Evolutionary conservation across 2,888 invertebrate species (phyloP).

Genomic region (Polymixis lichenea): DNA sequence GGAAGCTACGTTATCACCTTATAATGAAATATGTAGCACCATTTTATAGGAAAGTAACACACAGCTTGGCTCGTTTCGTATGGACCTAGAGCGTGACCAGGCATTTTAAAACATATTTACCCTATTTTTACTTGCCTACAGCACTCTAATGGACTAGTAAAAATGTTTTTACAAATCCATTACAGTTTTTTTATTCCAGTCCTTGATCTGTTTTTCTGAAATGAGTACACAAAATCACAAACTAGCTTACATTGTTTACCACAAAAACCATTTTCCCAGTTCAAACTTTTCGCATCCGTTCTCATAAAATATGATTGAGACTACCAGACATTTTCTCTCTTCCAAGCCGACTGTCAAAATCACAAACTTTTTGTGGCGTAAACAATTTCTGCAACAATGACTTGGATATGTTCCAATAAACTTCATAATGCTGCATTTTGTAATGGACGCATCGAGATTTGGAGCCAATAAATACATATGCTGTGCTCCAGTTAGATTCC

Average conservation of each 20-base stretch:
- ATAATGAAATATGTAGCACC: conserved; percentile 13
- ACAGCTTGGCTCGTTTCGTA: conserved; percentile 35
- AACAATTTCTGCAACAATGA: conserved; percentile 39
- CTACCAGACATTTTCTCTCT: conserved; percentile 29
- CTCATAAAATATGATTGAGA: conserved; percentile 50
- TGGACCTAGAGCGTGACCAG: conserved; percentile 52
- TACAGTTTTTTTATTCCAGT: conserved; percentile 7
- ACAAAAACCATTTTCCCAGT: conserved; percentile 16
- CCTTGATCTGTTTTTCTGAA: conserved; percentile 9
- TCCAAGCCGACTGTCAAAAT: conserved; percentile 32
- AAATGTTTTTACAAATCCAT: too few species aligned
- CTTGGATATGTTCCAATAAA: conserved; percentile 75
- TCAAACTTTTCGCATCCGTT: conserved; percentile 44
- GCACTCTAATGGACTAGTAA: too few species aligned
- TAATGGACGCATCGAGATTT: conserved; percentile 72
- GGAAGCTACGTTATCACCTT: conserved; percentile 15
- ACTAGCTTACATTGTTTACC: conserved; percentile 36
- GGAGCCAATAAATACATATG: conserved; percentile 70
- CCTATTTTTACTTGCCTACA: conserved; percentile 25
- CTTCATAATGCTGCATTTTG: conserved; percentile 66
- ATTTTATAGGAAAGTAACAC: conserved; percentile 23
- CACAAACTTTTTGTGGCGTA: conserved; percentile 10
- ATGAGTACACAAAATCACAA: conserved; percentile 23
- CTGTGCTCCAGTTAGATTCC: conserved; percentile 66
- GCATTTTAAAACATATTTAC: conserved; percentile 41